Evolutionary conservation across 1,140 invertebrate genomes (phyloP).

Genomic region (Aphaenogaster floridana): DNA sequence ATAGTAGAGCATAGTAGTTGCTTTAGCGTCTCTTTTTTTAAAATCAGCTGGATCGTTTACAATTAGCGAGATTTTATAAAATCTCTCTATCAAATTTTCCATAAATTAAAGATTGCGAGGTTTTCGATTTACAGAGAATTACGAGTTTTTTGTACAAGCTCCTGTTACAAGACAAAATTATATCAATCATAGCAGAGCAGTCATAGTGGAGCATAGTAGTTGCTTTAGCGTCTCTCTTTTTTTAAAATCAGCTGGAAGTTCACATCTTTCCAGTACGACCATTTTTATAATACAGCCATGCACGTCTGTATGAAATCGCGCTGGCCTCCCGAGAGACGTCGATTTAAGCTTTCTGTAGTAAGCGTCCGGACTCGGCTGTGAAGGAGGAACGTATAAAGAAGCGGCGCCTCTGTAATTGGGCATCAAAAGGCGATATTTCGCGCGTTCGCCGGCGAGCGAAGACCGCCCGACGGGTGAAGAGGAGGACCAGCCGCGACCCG

Average conservation of each 20-base stretch:
- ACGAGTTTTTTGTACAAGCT: not conserved
- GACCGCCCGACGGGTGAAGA: not conserved
- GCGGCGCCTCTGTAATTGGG: constrained; percentile 80
- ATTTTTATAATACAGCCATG: constrained; percentile 7
- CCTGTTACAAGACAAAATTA: not conserved
- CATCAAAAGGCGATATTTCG: constrained; percentile 81
- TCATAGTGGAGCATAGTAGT: no score
- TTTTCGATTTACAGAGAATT: not conserved
- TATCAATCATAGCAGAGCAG: not conserved
- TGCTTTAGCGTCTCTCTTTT: no score
- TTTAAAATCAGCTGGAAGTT: not conserved
- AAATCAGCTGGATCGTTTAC: no score
- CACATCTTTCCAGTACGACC: not conserved
- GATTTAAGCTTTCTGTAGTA: constrained; percentile 55
- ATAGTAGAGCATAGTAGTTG: no score
- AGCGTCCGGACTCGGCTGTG: constrained; percentile 40
- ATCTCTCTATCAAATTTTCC: not conserved
- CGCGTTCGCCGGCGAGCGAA: constrained; percentile 8
- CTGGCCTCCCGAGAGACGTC: constrained; percentile 20
- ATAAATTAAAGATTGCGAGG: not conserved
- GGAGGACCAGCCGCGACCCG: constrained; percentile 44
- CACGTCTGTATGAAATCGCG: constrained; percentile 25
- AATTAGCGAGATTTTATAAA: not conserved
- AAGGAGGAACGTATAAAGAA: constrained; percentile 70
- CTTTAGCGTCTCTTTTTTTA: not conserved